Base-by-base conservation (phyloP, 2,797 vertebrate genomes). In the Australoheros facetus region DNA sequence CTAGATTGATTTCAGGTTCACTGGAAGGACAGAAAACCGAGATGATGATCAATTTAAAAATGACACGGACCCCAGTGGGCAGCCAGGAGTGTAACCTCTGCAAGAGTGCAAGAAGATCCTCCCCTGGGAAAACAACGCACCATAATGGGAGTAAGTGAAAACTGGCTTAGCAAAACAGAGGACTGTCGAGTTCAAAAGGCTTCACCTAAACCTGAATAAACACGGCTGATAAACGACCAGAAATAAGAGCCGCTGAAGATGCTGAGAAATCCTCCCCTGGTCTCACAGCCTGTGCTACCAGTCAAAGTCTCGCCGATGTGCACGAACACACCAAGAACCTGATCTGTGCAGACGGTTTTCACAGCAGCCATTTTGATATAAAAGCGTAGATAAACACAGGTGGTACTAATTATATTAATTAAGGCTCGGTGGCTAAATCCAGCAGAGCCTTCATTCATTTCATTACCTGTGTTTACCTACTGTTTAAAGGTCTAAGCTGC, bases 141-240 rank as follows among this genome's bases (percentile, higher is more conserved):
- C 21, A 34, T 71, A 77, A 87, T 75, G 37, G 39, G 87, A 83
- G 71, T 19, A 59, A 79, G 81, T 53, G 84, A 77, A 81, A 85
- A 85, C 80, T 34, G 2, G 71, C 64, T 30, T 56, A 8, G 2
- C 17, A n/a, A 77, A 77, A 66, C 72, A 71, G 42, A 58, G 42
- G 69, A 80, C 81, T 78, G 82, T 73, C 64, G 19, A 78, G 87
- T 90, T 92, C 78, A 93, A 81, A 92, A 87, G 80, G 57, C 58
- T 86, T 86, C 76, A 81, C 72, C 77, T 34, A 66, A 92, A 90
- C 73, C 88, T 81, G 83, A 91, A 90, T 83, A 90, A 94, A 92
- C 88, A 90, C 1, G 0, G 80, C 76, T 92, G 92, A 93, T 89
- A 85, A 91, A 93, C 85, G 88, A 86, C 64, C 69, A 89, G 90